Base-by-base conservation (phyloP, 2,113 vertebrate genomes). In the Kobus ellipsiprymnus region DNA sequence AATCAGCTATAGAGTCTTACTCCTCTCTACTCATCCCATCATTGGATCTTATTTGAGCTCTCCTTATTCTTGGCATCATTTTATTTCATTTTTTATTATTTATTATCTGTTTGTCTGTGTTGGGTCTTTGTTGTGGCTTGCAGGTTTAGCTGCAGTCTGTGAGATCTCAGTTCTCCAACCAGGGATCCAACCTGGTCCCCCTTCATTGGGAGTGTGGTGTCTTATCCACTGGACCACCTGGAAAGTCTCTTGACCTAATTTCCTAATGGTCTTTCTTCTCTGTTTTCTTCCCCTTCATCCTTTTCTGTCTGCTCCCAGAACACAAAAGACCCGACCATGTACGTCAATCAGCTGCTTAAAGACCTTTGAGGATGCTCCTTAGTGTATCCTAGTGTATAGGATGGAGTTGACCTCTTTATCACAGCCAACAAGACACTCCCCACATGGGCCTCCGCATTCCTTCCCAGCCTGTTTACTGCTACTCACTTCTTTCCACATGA, bases 401-500 rank as follows among this genome's bases (percentile, higher is more conserved):
- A 44, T 46, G 17, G 30, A 74, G 16, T 12, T 40, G 19, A 8
- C 29, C 17, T 82, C 15, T 60, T 84, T 19, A 5, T 21, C 7
- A 11, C 14, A 60, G 10, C 9, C 60, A 36, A 15, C 2, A 19
- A 29, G 33, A 25, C 36, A 27, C 50, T 60, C 12, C 46, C 6
- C 2, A 1, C 1, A 16, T 81, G 81, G 40, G 16, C 6, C 46
- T 91, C 87, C 6, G 10, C 12, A 1, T 33, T 21, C 11, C 77
- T 86, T 83, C 36, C 25, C 5, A 16, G 17, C 88, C 81, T 50
- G 5, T 81, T n/a, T 84, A 46, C 27, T 84, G 13, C 25, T 21
- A 1, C 6, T 7, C 25, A 14, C 77, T n/a, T 7, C 46, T 81
- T 16, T 12, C 9, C 25, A 33, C 36, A 3, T 0, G 1, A 64